Conservation (phyloP, 2,888 invertebrate genomes). For the Oligia fasciuncula region DNA sequence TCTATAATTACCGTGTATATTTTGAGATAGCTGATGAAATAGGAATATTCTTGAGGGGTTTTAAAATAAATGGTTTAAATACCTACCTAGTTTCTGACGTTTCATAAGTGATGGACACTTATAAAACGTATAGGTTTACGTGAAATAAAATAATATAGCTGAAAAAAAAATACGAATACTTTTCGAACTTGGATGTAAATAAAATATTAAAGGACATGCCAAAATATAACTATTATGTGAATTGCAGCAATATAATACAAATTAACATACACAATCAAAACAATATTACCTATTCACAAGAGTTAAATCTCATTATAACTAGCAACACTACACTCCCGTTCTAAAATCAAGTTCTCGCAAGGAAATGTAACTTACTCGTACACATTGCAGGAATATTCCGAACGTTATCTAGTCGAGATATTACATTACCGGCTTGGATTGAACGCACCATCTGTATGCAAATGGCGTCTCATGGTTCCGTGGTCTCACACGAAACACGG, state of each 20-base stretch:
- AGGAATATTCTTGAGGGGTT: not conserved
- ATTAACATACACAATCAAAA: conserved; percentile 1
- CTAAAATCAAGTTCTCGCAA: conserved; percentile 20
- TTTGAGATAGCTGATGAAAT: not conserved
- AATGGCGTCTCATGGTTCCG: conserved; percentile 49
- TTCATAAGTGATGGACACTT: too few species aligned
- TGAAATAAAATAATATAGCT: too few species aligned
- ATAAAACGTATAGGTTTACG: too few species aligned
- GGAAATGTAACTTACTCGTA: conserved; percentile 25
- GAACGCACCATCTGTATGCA: conserved; percentile 60
- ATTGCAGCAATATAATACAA: not conserved
- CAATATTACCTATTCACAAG: not conserved
- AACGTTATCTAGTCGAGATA: conserved; percentile 43
- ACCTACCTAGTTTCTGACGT: too few species aligned
- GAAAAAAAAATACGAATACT: not conserved
- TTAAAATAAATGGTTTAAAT: not conserved
- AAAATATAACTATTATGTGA: too few species aligned
- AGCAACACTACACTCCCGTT: not conserved
- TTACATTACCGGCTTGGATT: conserved; percentile 53
- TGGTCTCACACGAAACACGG: conserved; percentile 35
- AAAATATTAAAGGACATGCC: too few species aligned
- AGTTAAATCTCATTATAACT: conserved; percentile 15
- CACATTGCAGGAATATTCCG: conserved; percentile 47
- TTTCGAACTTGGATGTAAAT: not conserved
- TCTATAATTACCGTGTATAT: not conserved